A percentile compares a stretch with the other conserved stretches of the same genome.
Evolutionary conservation across 2,888 invertebrate species (phyloP).

Genomic region (Acronicta alni): DNA sequence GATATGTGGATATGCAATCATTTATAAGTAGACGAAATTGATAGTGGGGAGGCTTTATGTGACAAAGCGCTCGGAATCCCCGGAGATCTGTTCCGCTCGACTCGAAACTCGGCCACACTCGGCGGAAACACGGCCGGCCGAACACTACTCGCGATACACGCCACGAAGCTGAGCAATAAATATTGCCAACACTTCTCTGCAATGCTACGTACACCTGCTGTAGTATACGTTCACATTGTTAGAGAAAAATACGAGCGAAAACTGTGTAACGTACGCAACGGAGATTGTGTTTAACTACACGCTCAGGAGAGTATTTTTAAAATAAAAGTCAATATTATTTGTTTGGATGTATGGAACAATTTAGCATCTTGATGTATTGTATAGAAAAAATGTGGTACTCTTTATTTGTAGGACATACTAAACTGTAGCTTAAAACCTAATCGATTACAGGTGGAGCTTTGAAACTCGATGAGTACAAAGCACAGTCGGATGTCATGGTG

Average conservation of each 20-base stretch:
- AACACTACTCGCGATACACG: constrained; percentile 57
- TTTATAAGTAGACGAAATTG: constrained; percentile 45
- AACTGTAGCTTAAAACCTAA: constrained; percentile 12
- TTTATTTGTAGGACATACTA: too few relatives aligned
- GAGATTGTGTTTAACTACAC: constrained; percentile 37
- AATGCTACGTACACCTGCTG: constrained; percentile 20
- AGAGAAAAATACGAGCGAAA: constrained; percentile 20
- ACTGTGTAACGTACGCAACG: constrained; percentile 27
- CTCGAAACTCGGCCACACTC: constrained; percentile 76
- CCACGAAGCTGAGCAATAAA: constrained; percentile 46
- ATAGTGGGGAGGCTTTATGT: constrained; percentile 55
- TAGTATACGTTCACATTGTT: constrained; percentile 38
- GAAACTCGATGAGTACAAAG: too few relatives aligned
- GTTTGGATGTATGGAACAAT: background rate
- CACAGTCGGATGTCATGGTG: constrained; percentile 6
- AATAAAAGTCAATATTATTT: background rate
- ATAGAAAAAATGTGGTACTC: too few relatives aligned
- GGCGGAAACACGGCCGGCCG: constrained; percentile 67
- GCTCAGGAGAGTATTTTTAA: background rate
- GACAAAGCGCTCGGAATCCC: constrained; percentile 74
- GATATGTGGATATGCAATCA: constrained; percentile 24
- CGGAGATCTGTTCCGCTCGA: constrained; percentile 73
- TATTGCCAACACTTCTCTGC: constrained; percentile 47
- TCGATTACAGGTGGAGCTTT: constrained; percentile 23
- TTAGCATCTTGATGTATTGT: too few relatives aligned